Percentiles rank a stretch among this genome's conserved stretches.
phyloP scores from a whole-genome alignment of 2,888 invertebrate genomes.

The Hanleya hanleyi region DNA sequence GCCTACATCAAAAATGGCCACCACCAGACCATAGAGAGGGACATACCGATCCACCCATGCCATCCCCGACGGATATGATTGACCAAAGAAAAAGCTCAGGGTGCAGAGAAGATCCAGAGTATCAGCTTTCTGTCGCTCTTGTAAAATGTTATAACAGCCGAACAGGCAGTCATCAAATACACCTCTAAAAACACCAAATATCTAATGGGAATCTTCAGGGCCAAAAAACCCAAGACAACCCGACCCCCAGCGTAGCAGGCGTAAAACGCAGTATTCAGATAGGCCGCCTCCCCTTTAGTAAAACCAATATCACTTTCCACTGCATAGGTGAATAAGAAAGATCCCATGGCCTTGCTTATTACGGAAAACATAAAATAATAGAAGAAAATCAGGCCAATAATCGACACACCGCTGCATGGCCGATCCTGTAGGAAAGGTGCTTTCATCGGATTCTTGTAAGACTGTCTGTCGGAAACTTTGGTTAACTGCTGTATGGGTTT shows the following conservation, averaged over 20 bases:
- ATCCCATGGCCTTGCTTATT: neutral
- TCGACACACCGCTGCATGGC: neutral
- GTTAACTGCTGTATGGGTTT: neutral
- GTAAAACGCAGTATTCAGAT: slow-evolving; percentile 42
- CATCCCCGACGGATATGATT: slow-evolving; percentile 40
- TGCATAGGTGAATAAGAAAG: slow-evolving; percentile 4
- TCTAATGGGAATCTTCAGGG: slow-evolving; percentile 33
- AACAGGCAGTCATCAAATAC: slow-evolving; percentile 25
- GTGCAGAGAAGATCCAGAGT: slow-evolving; percentile 38
- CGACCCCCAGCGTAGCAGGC: slow-evolving; percentile 40
- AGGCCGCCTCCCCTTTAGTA: slow-evolving; percentile 38
- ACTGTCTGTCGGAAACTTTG: neutral
- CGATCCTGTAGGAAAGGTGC: neutral
- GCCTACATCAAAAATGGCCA: slow-evolving; percentile 38
- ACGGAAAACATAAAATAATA: neutral
- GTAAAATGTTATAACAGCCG: slow-evolving; percentile 36
- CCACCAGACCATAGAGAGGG: slow-evolving; percentile 37
- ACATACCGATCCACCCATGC: slow-evolving; percentile 42
- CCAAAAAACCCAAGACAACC: slow-evolving; percentile 30
- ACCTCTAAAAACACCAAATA: slow-evolving; percentile 33
- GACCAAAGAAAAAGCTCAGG: slow-evolving; percentile 35
- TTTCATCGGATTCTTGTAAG: neutral
- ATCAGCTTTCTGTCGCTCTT: slow-evolving; percentile 23
- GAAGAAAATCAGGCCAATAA: neutral
- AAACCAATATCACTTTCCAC: slow-evolving; percentile 29